Conservation (phyloP, 1,140 invertebrate species). For the Eufriesea mexicana region DNA sequence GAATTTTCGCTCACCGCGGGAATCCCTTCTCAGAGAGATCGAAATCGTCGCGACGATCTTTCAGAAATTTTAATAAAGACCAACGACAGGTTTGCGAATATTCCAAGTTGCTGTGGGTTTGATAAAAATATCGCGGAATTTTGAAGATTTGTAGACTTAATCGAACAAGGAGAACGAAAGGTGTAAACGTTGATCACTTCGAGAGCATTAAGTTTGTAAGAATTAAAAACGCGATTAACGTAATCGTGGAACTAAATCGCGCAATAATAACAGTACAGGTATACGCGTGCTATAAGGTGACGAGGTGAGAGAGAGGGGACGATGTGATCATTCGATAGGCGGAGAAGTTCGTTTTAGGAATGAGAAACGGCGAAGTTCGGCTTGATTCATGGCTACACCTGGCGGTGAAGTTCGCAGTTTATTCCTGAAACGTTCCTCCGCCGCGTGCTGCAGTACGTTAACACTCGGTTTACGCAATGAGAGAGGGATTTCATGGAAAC, state of each 20-base stretch:
- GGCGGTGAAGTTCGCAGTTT: conserved; percentile 35
- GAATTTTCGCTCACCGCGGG: neutral
- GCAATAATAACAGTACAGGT: conserved; percentile 3
- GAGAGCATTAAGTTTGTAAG: neutral
- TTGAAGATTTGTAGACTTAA: too few relatives aligned
- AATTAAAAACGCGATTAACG: neutral
- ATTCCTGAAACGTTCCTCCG: neutral
- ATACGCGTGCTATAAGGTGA: neutral
- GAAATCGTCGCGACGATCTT: too few relatives aligned
- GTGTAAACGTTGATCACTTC: too few relatives aligned
- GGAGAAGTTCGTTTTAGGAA: conserved; percentile 14
- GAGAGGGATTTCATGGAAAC: neutral
- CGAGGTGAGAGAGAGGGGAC: neutral
- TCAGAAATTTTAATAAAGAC: too few relatives aligned
- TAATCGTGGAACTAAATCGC: neutral
- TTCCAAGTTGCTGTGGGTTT: too few relatives aligned
- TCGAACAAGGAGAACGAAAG: too few relatives aligned
- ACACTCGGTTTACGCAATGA: conserved; percentile 2
- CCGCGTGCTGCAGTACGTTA: too few relatives aligned
- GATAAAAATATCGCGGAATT: too few relatives aligned
- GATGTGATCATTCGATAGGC: conserved; percentile 24
- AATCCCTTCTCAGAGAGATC: neutral
- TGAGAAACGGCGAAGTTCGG: conserved; percentile 21
- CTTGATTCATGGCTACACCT: conserved; percentile 30
- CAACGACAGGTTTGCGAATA: too few relatives aligned